Base-by-base conservation (phyloP, 1,140 invertebrate genomes). In the Trichonephila clavata region DNA sequence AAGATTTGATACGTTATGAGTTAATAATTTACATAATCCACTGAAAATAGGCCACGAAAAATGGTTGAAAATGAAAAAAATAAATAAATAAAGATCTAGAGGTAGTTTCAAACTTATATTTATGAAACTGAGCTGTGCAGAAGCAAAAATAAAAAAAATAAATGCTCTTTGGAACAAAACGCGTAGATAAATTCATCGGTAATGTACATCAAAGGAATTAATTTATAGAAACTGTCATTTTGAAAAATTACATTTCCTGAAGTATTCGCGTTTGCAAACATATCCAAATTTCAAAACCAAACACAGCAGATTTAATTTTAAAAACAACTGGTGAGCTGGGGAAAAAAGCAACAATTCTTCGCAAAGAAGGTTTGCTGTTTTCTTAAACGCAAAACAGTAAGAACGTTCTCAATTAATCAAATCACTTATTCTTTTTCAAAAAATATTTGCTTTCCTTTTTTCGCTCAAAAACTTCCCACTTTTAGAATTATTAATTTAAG, bases 391-490 rank as follows among this genome's bases (percentile, higher is more conserved):
- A 83, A 87, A 16, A 43, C 87, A 32, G 10, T 50, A 27, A 57
- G n/a, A 68, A 65, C n/a, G n/a, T 89, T 89, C 65, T 57, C 68
- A 89, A 77, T 89, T 89, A 89, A 77, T 89, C 87, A 89, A 77
- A 89, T 89, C 68, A 77, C 65, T 89, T 87, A 87, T n/a, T n/a
- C 59, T 21, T 88, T 21, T 77, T 59, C 13, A 24, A 71, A 68
- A 77, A 77, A 71, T 18, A n/a, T 68, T 24, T 65, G 5, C 39
- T 89, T 89, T 27, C 27, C 18, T 39, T 71, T 89, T 77, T 89
- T 39, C 32, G 24, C 43, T 18, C n/a, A 57, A 89, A 68, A 63
- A 59, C n/a, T 89, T 77, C 21, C 61, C 65, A 32, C n/a, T 68
- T 50, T 59, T 50, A 57, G 87, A 68, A n/a, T 71, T 68, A 89